Percentiles rank a stretch among this genome's conserved stretches.
Conservation (phyloP, 2,113 vertebrate genomes). For the Hirundichthys speculiger region DNA sequence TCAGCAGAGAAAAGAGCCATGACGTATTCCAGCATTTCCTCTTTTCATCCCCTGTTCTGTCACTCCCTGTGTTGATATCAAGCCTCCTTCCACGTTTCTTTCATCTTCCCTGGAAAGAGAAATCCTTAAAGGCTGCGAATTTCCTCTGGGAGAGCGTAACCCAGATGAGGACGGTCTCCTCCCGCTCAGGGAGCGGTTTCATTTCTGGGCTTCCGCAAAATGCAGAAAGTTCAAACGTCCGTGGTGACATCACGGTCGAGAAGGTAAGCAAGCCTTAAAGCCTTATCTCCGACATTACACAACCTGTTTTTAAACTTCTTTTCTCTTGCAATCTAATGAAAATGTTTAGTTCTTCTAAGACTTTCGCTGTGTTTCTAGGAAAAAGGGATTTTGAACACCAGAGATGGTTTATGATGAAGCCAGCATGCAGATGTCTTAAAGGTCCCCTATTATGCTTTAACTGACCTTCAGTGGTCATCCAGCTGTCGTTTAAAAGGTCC, state of each 20-base stretch:
- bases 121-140: constrained; percentile 53
- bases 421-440: neutral
- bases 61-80: constrained; percentile 24
- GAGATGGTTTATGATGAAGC: neutral
- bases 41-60: neutral
- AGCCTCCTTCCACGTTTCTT: constrained; percentile 36
- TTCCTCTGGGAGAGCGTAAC: constrained; percentile 66
- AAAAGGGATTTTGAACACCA: neutral
- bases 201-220: constrained; percentile 8
- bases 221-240: too few relatives aligned
- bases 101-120: constrained; percentile 69
- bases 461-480: too few relatives aligned
- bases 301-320: too few relatives aligned
- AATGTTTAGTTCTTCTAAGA: too few relatives aligned
- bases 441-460: neutral
- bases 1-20: too few relatives aligned
- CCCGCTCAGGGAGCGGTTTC: constrained; percentile 50
- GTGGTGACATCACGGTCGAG: neutral
- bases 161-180: constrained; percentile 66
- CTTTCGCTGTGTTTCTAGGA: too few relatives aligned
- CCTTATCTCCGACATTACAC: too few relatives aligned
- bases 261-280: too few relatives aligned
- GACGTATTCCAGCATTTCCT: neutral
- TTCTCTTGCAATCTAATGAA: too few relatives aligned
- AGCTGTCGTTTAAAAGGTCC: too few relatives aligned